A percentile compares a stretch with the other conserved stretches of the same genome.
Conservation (phyloP, 2,113 vertebrate genomes). For the Chionis minor region DNA sequence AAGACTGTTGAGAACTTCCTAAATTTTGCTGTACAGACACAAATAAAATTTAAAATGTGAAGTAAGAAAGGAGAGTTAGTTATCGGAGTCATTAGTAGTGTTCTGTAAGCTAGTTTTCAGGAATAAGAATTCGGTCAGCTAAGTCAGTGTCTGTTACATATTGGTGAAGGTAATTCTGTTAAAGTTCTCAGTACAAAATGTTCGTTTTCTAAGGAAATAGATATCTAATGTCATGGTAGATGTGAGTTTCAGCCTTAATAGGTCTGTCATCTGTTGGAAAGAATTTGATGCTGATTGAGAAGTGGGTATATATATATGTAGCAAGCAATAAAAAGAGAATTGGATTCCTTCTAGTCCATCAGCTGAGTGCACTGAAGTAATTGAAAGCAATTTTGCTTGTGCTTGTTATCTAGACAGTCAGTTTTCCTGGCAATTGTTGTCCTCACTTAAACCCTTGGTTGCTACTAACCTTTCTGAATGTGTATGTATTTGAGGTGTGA, state of each 20-base stretch:
- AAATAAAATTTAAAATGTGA: not conserved
- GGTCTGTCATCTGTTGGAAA: not conserved
- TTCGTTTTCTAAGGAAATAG: not conserved
- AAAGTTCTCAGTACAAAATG: not conserved
- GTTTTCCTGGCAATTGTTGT: not conserved
- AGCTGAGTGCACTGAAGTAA: not conserved
- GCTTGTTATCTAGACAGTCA: not conserved
- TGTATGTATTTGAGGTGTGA: not conserved
- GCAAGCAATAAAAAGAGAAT: not conserved
- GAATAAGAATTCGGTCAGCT: not conserved
- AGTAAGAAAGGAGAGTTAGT: not conserved
- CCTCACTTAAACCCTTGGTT: not conserved
- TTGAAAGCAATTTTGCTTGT: not conserved
- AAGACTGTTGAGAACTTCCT: not conserved
- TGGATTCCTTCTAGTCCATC: not conserved
- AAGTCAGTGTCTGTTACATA: not conserved
- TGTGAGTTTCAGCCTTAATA: not conserved
- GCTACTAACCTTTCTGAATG: not conserved
- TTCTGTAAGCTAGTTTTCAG: not conserved
- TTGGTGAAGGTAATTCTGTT: not conserved
- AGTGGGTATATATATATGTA: not conserved
- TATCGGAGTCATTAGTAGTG: not conserved
- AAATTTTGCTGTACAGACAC: not conserved
- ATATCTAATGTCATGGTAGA: not conserved
- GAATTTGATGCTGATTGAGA: not conserved